A percentile compares a stretch with the other conserved stretches of the same genome.
phyloP scores from a whole-genome alignment of 2,888 invertebrate species.

The Eudemis profundana region DNA sequence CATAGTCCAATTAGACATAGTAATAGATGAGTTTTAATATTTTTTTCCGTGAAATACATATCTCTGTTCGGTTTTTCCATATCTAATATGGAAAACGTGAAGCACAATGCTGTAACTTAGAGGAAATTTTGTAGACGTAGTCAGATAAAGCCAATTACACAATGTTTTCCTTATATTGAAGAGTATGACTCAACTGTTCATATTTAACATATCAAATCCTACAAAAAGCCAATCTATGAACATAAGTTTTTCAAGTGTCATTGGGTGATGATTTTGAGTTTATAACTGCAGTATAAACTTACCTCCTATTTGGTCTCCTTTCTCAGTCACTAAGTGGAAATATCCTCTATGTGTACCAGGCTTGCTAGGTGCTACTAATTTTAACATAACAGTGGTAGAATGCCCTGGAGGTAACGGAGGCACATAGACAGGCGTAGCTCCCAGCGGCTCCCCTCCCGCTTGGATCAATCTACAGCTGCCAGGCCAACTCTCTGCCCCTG shows the following conservation, averaged over 20 bases:
- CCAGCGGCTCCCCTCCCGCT: slow-evolving; percentile 86
- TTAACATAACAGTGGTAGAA: slow-evolving; percentile 90
- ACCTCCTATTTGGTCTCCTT: slow-evolving; percentile 97
- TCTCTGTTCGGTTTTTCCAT: no score
- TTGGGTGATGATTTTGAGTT: no score
- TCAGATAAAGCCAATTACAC: background rate
- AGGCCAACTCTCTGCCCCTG: slow-evolving; percentile 95
- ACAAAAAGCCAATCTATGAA: no score
- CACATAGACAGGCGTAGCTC: slow-evolving; percentile 85
- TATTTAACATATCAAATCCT: no score
- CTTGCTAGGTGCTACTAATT: slow-evolving; percentile 91
- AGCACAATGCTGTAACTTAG: no score
- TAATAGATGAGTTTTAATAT: background rate
- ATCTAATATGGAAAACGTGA: no score
- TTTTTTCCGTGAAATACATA: no score
- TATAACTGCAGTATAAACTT: slow-evolving; percentile 48
- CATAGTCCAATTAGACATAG: background rate
- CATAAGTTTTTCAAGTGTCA: background rate
- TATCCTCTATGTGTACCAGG: slow-evolving; percentile 93
- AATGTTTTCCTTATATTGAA: background rate
- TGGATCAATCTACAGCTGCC: slow-evolving; percentile 91
- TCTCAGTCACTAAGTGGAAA: slow-evolving; percentile 95
- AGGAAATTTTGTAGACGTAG: background rate
- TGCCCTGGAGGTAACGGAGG: slow-evolving; percentile 91
- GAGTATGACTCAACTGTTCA: background rate